A percentile compares a stretch with the other conserved stretches of the same genome.
Conservation (phyloP, 2,113 vertebrate species). For the Eulemur macaco region DNA sequence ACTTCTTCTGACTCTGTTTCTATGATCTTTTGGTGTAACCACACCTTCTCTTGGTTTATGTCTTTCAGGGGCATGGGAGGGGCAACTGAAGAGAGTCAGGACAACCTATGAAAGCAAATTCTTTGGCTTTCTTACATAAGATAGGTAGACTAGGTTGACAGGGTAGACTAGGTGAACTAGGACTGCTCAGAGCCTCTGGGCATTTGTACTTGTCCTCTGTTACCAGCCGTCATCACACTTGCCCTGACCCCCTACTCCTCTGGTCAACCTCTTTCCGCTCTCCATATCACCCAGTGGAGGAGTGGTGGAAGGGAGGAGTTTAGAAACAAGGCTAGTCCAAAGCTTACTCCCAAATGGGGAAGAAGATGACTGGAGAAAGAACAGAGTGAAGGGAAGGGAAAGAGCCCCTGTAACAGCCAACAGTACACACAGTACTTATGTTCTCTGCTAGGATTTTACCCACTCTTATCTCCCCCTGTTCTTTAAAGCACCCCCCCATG, state of each 20-base stretch:
- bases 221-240: too few species aligned
- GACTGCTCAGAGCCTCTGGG: background rate
- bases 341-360: background rate
- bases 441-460: background rate
- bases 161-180: background rate
- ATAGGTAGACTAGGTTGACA: background rate
- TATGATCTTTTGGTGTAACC: background rate
- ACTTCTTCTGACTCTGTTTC: background rate
- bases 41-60: background rate
- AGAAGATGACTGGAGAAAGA: background rate
- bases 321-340: background rate
- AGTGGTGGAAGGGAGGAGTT: fast-evolving
- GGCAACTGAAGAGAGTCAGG: background rate
- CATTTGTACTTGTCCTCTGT: background rate
- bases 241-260: background rate
- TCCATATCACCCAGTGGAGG: background rate
- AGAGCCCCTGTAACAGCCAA: background rate
- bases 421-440: too few species aligned
- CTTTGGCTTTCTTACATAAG: background rate
- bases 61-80: background rate
- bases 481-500: background rate
- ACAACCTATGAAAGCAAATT: background rate
- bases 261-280: background rate
- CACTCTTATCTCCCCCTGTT: background rate
- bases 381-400: background rate